Evolutionary conservation across 2,113 vertebrate species (phyloP), one percentile per base, ranked within the genome.

Genomic region (Numida meleagris): DNA sequence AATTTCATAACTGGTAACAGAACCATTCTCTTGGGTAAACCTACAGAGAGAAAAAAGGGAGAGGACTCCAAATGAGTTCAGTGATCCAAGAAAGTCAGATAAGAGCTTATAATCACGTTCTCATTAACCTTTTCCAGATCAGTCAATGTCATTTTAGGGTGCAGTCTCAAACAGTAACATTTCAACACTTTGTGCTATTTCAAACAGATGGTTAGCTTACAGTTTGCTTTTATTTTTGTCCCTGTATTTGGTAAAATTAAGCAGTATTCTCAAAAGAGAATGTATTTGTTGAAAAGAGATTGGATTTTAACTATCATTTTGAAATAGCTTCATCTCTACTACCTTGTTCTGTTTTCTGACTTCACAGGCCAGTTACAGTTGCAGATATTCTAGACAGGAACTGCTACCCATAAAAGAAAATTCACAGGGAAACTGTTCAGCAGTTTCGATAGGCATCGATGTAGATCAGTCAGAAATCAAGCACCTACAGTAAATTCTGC

Each of bases 21-120:
- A 98, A 99, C 98, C 99, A 99, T 99, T 99, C 99, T 99, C 98
- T 99, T 99, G 98, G 99, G 99, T 97, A 99, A 99, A 99, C 99
- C 99, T 99, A 98, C 94, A 98, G 98, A 99, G 98, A 98, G 97
- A 98, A 99, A 98, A 99, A 98, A 99, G 94, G 98, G 98, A 98
- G 98, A 99, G 98, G 97, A 99, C 98, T 98, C 98, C 97, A 98
- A 97, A 98, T 99, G 97, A 99, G 98, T 98, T 98, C 95, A 97
- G 97, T 95, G 96, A 93, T 96, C 97, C 95, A 96, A 97, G 92
- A 98, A 97, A 97, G 95, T 96, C 94, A 97, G 94, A 90, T 96
- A 97, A 96, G 97, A 95, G 66, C 94, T 97, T 97, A 98, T 94
- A 97, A 88, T 70, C 95, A 86, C 93, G 95, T 95, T 97, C 77